Percentiles rank a stretch among this genome's conserved stretches.
These are phyloP conservation scores for Lasioglossum albipes DNA, from an alignment of 1,140 invertebrate genomes.

Conservation along the genomic window DNA sequence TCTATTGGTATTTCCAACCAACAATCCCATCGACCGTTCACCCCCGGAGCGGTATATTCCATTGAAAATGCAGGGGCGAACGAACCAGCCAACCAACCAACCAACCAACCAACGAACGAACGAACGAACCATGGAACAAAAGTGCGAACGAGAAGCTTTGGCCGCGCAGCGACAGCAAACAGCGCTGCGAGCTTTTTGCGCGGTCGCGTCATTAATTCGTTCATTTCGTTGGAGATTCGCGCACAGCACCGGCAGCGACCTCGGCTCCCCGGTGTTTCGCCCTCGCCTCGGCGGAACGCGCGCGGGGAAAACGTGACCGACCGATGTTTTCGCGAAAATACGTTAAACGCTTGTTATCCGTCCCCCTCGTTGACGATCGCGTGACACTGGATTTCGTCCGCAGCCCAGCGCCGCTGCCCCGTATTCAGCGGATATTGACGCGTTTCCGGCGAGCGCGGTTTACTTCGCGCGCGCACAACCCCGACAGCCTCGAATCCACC, in stretches of 20 bases:
- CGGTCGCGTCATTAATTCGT: slow-evolving; percentile 13
- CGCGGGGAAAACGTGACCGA: slow-evolving; percentile 1
- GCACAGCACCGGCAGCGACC: no score
- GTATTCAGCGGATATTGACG: background rate
- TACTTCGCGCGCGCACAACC: background rate
- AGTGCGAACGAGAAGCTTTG: background rate
- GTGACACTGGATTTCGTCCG: slow-evolving; percentile 20
- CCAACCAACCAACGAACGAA: no score
- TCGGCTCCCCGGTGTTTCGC: no score
- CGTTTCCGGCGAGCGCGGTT: slow-evolving; percentile 19
- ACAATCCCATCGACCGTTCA: no score
- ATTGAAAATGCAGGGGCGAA: background rate
- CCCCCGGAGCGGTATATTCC: background rate
- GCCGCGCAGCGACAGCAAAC: slow-evolving; percentile 1
- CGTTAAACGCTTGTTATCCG: slow-evolving; percentile 38
- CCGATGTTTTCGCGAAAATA: slow-evolving; percentile 39
- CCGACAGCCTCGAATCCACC: background rate
- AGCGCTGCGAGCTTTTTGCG: background rate
- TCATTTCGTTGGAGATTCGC: slow-evolving; percentile 16
- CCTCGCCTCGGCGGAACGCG: background rate
- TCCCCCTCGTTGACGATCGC: slow-evolving; percentile 17
- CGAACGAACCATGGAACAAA: background rate
- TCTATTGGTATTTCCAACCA: no score
- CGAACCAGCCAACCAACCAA: no score
- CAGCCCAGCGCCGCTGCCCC: background rate